Evolutionary conservation across 2,113 vertebrate genomes (phyloP).

Genomic region (Balaeniceps rex): DNA sequence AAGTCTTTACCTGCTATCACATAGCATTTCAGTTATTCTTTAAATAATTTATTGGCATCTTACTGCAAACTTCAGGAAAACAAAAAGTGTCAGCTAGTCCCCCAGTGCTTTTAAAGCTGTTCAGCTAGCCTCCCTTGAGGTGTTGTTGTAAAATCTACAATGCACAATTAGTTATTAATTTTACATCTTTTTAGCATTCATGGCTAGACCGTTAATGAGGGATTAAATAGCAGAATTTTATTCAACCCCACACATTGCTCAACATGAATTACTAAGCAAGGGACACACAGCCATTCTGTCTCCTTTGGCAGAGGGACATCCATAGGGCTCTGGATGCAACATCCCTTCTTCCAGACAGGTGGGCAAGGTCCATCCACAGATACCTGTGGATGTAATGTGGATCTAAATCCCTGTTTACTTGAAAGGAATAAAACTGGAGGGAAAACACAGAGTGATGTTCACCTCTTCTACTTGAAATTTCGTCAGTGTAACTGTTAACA

Average conservation of each 20-base stretch:
- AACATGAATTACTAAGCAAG: not conserved
- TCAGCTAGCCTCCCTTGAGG: not conserved
- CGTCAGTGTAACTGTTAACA: not conserved
- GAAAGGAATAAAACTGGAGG: not conserved
- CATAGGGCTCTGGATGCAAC: not conserved
- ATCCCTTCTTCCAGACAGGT: not conserved
- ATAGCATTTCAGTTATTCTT: not conserved
- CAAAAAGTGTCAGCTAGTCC: constrained; percentile 1
- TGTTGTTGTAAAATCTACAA: not conserved
- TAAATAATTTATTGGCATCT: constrained; percentile 30
- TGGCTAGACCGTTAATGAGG: constrained; percentile 1
- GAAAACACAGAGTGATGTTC: not conserved
- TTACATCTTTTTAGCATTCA: constrained; percentile 1
- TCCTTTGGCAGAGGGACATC: not conserved
- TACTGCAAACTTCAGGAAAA: constrained; percentile 25
- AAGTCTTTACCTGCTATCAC: not conserved
- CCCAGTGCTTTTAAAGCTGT: not conserved
- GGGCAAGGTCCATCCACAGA: not conserved
- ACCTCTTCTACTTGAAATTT: not conserved
- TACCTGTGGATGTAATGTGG: not conserved
- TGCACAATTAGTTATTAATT: constrained; percentile 14
- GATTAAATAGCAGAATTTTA: not conserved
- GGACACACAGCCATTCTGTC: not conserved
- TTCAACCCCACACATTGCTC: not conserved
- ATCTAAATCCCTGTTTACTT: not conserved